These are phyloP conservation scores for Volucella zonaria DNA, from an alignment of 2,888 invertebrate species.

Conservation along the genomic window DNA sequence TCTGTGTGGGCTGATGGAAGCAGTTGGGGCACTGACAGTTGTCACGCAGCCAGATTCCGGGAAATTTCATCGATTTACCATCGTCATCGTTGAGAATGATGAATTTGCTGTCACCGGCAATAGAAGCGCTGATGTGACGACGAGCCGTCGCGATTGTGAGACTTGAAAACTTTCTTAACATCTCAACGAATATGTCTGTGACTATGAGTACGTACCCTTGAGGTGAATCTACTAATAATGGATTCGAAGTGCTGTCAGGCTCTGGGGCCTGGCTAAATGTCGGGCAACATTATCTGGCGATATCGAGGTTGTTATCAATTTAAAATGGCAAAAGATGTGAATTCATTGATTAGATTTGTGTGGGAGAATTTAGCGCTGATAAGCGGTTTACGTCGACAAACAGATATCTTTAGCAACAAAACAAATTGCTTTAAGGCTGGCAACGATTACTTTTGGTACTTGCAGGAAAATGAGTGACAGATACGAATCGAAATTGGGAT, in stretches of 20 bases:
- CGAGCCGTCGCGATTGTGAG: conserved; percentile 26
- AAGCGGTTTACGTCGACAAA: too few species aligned
- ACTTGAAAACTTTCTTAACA: conserved; percentile 15
- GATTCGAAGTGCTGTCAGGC: neutral
- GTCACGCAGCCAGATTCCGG: conserved; percentile 88
- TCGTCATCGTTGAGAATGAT: conserved; percentile 41
- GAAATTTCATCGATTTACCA: conserved; percentile 83
- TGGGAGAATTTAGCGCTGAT: too few species aligned
- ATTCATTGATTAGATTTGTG: too few species aligned
- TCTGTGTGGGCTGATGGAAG: conserved; percentile 86
- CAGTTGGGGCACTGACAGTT: conserved; percentile 89
- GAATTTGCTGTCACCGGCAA: conserved; percentile 44
- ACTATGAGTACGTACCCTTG: neutral
- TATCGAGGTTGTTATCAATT: conserved; percentile 1
- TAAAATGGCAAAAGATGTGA: too few species aligned
- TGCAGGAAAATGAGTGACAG: too few species aligned
- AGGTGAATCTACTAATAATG: conserved; percentile 3
- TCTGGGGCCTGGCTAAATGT: neutral
- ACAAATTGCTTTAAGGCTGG: too few species aligned
- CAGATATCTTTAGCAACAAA: too few species aligned
- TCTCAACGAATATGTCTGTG: neutral
- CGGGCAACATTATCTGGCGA: neutral
- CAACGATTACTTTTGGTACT: too few species aligned
- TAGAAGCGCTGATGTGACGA: conserved; percentile 36
- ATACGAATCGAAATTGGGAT: too few species aligned